Evolutionary conservation across 2,888 invertebrate genomes (phyloP), one percentile per base, ranked within the genome.

Genomic region (Drosophila neonasuta): DNA sequence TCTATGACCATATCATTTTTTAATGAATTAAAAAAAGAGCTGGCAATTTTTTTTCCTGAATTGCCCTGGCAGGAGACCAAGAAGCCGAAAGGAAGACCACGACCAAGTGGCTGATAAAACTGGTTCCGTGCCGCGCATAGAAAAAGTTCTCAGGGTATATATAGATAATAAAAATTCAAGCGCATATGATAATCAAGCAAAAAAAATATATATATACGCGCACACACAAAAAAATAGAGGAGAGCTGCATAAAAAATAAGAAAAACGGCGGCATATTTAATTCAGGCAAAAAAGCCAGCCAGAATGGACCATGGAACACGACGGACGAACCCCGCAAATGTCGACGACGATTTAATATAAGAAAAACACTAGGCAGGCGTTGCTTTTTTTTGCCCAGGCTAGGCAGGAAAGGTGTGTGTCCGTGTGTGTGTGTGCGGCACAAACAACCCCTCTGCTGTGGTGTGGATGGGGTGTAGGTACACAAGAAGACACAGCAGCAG

Each of bases 81-180:
- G 59, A 32, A 32, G 11, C 11, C 36, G 79, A 78, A 71, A 65
- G 55, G 81, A 73, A 79, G 79, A 77, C 79, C 80, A 74, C 64
- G 59, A 62, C 75, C 75, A 85, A 86, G 84, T 86, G 79, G 84
- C 83, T 78, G 77, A 69, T 74, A 75, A 86, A 86, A 83, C 86
- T 84, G 78, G 77, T 83, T 82, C 79, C 70, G 65, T 64, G 79
- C 58, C 68, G 80, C 78, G 85, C 80, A 83, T 77, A 76, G 82
- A 90, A 90, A 90, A 90, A 89, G 88, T 90, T 90, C 90, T 90
- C 90, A 90, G 90, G 90, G 89, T 89, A 88, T 24, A 24, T 62
- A 62, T 75, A 88, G 88, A 90, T 89, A 89, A 90, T 89, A 88
- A 86, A 88, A 89, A 83, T 87, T 84, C 86, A 78, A 82, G 85